Evolutionary conservation across 2,113 vertebrate genomes (phyloP).

Genomic region (Archocentrus centrarchus): DNA sequence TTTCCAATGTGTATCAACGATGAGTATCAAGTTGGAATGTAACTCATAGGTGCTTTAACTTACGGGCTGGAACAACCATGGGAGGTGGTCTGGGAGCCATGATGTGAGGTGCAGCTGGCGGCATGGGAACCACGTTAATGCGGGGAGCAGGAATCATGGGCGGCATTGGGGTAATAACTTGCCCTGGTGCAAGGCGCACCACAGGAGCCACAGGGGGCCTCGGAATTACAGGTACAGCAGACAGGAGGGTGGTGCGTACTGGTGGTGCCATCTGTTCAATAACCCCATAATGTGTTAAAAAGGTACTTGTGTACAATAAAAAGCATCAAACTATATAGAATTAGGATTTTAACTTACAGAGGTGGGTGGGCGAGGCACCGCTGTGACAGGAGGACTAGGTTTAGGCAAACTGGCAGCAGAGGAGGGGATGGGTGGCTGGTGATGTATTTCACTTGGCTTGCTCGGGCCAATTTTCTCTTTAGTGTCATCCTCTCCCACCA

Average conservation of each 20-base stretch:
- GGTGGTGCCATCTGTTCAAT: conserved; percentile 87
- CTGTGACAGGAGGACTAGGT: conserved; percentile 81
- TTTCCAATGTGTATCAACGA: neutral
- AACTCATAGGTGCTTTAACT: conserved; percentile 26
- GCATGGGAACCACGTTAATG: conserved; percentile 97
- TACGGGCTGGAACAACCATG: conserved; percentile 96
- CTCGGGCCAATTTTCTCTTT: conserved; percentile 99
- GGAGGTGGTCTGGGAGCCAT: conserved; percentile 95
- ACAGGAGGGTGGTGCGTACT: conserved; percentile 91
- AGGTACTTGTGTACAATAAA: neutral
- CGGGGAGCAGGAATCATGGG: conserved; percentile 92
- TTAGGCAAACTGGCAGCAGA: conserved; percentile 84
- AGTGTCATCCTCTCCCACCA: conserved; percentile 96
- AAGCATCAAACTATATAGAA: neutral
- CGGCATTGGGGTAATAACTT: conserved; percentile 91
- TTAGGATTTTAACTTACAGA: conserved; percentile 63
- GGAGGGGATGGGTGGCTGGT: conserved; percentile 82
- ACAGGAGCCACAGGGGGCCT: conserved; percentile 91
- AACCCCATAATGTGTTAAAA: neutral
- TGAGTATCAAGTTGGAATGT: neutral
- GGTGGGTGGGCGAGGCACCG: conserved; percentile 83
- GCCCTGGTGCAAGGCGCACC: conserved; percentile 90
- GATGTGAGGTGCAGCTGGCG: conserved; percentile 88
- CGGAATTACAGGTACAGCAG: conserved; percentile 92
- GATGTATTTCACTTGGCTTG: conserved; percentile 92